A percentile compares a stretch with the other conserved stretches of the same genome.
Evolutionary conservation across 2,113 vertebrate species (phyloP).

Genomic region (Cranoglanis bouderius): DNA sequence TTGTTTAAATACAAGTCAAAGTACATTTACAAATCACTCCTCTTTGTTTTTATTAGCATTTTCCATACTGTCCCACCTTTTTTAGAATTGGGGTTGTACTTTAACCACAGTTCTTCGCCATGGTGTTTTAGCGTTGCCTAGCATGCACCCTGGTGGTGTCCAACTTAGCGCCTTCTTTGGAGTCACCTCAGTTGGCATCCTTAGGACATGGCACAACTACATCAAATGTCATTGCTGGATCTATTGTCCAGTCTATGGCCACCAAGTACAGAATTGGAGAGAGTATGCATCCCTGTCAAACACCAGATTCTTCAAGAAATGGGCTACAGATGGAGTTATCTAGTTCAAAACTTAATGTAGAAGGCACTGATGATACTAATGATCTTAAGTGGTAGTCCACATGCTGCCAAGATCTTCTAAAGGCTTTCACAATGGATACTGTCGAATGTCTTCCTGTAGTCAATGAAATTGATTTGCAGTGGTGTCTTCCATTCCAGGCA

Average conservation of each 20-base stretch:
- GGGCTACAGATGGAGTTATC: background rate
- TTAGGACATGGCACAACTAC: background rate
- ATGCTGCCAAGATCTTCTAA: background rate
- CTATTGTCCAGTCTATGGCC: background rate
- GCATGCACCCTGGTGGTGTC: no score
- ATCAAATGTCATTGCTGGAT: background rate
- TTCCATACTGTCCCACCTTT: no score
- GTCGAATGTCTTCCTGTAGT: background rate
- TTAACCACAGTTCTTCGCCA: background rate
- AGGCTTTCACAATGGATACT: background rate
- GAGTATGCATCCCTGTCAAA: background rate
- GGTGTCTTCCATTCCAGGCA: background rate
- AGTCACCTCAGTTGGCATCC: background rate
- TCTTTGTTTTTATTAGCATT: no score
- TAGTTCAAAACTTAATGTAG: background rate
- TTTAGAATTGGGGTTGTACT: no score
- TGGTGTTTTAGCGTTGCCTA: background rate
- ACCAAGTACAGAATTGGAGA: background rate
- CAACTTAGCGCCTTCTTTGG: no score
- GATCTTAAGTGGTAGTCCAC: background rate
- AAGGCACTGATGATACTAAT: background rate
- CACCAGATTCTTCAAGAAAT: background rate
- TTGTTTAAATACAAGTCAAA: no score
- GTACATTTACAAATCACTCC: no score
- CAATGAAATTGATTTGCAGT: background rate